phyloP scores from a whole-genome alignment of 2,888 invertebrate genomes.

The Oscheius myriophilus region DNA sequence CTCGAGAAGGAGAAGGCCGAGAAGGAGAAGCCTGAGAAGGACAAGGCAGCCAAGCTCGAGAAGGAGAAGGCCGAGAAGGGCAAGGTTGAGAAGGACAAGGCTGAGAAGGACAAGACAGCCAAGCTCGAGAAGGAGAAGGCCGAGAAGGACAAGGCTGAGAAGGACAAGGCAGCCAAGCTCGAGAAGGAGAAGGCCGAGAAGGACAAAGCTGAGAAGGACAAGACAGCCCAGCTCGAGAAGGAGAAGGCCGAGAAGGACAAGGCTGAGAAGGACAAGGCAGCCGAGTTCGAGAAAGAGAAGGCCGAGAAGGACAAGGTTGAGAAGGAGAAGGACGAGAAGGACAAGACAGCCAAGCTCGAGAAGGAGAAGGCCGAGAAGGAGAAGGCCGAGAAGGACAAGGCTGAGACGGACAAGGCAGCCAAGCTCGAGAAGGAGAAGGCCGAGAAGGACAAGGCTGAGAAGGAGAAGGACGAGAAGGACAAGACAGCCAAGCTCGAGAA shows the following conservation, averaged over 20 bases:
- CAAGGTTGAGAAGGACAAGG: slow-evolving; percentile 20
- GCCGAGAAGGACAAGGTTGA: slow-evolving; percentile 23
- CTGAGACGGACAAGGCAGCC: background rate
- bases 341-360: slow-evolving; percentile 10
- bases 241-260: slow-evolving; percentile 19
- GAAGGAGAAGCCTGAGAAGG: slow-evolving; percentile 16
- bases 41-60: slow-evolving; percentile 10
- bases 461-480: slow-evolving; percentile 11
- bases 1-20: slow-evolving; percentile 14
- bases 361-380: slow-evolving; percentile 17
- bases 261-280: slow-evolving; percentile 8
- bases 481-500: slow-evolving; percentile 7
- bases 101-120: slow-evolving; percentile 23
- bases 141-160: slow-evolving; percentile 21
- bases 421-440: slow-evolving; percentile 24
- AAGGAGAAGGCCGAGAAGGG: slow-evolving; percentile 17
- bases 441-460: slow-evolving; percentile 17
- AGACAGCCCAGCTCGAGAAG: slow-evolving; percentile 15
- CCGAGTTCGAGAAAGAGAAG: slow-evolving; percentile 8
- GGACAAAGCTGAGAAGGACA: slow-evolving; percentile 12
- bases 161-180: background rate
- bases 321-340: slow-evolving; percentile 12
- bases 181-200: slow-evolving; percentile 17
- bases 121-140: slow-evolving; percentile 11
- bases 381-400: slow-evolving; percentile 19